Evolutionary conservation across 2,113 vertebrate species (phyloP).

Genomic region (Isurus oxyrinchus): DNA sequence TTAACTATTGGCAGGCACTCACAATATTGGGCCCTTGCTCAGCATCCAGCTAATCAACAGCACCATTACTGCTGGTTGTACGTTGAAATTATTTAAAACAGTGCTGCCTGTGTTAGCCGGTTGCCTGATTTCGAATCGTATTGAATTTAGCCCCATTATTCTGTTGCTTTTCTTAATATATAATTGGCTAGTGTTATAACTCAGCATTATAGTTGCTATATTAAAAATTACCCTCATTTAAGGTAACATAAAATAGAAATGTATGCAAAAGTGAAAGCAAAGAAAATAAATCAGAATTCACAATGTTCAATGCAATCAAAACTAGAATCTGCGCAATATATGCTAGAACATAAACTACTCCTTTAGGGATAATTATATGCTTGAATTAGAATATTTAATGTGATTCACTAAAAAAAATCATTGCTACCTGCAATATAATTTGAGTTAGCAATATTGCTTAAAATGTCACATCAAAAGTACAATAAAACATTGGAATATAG

Average conservation of each 20-base stretch:
- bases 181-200: neutral
- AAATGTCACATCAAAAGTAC: neutral
- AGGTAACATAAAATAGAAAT: neutral
- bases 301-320: neutral
- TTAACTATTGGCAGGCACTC: too few relatives aligned
- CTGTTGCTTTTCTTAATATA: neutral
- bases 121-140: too few relatives aligned
- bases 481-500: neutral
- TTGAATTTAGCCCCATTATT: neutral
- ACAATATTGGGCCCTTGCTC: too few relatives aligned
- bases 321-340: neutral
- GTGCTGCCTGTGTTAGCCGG: too few relatives aligned
- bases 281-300: neutral
- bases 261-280: neutral
- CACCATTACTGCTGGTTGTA: too few relatives aligned
- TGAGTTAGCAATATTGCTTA: neutral
- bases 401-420: neutral
- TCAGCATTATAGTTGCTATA: neutral
- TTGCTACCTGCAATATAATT: neutral
- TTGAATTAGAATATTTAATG: constrained; percentile 5
- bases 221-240: neutral
- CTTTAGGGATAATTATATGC: neutral
- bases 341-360: neutral
- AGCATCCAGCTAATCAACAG: too few relatives aligned
- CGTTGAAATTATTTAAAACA: too few relatives aligned